Conservation (phyloP, 1,140 invertebrate genomes). For the Periplaneta americana region DNA sequence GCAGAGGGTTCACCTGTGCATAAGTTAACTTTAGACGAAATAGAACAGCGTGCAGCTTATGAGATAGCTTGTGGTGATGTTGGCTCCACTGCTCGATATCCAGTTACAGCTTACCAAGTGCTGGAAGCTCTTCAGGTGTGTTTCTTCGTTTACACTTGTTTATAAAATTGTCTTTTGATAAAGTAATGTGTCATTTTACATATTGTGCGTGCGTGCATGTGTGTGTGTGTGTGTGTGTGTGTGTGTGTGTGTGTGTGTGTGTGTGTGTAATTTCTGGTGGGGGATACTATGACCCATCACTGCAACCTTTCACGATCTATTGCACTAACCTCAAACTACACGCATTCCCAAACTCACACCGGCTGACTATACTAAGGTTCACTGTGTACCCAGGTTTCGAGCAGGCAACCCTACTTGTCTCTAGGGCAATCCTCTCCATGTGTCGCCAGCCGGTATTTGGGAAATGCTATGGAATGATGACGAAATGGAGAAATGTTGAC, state of each 20-base stretch:
- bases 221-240: neutral
- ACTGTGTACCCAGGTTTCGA: no score
- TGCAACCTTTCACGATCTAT: no score
- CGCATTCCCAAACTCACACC: no score
- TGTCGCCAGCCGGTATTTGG: no score
- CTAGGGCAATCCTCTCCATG: no score
- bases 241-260: neutral
- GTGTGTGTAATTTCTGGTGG: neutral
- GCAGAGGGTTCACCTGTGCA: slow-evolving; percentile 37
- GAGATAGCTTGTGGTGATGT: slow-evolving; percentile 31
- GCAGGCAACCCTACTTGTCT: no score
- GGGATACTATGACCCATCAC: neutral
- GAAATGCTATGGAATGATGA: no score
- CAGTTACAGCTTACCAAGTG: slow-evolving; percentile 40
- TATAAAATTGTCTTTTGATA: neutral
- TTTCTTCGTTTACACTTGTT: neutral
- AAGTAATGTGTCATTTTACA: slow-evolving; percentile 25
- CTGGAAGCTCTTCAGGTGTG: slow-evolving; percentile 18
- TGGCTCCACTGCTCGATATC: slow-evolving; percentile 28
- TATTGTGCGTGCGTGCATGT: slow-evolving; percentile 28
- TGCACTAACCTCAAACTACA: no score
- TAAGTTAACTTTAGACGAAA: slow-evolving; percentile 43
- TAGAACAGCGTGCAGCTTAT: slow-evolving; percentile 34
- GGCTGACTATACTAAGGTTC: no score
- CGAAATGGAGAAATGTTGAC: no score